Evolutionary conservation across 2,888 invertebrate species (phyloP).

Genomic region (Agrochola lychnidis): DNA sequence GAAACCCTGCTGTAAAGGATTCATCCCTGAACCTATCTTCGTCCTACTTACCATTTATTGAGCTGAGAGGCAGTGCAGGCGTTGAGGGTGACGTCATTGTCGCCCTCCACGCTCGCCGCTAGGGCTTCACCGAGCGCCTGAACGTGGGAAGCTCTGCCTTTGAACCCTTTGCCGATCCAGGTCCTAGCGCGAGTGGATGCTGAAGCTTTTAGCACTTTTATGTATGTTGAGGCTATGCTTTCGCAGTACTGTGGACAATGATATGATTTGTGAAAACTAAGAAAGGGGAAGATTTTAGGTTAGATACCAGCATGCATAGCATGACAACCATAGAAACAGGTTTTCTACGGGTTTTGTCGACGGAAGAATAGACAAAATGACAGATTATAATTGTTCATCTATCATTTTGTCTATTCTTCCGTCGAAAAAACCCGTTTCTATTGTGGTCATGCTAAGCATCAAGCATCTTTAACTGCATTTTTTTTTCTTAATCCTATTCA

Average conservation of each 20-base stretch:
- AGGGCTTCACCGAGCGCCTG: constrained; percentile 86
- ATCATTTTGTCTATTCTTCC: no score
- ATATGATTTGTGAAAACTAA: background rate
- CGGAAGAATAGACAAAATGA: no score
- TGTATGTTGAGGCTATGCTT: constrained; percentile 94
- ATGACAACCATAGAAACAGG: no score
- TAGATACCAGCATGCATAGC: no score
- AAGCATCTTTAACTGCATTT: no score
- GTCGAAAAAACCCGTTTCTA: no score
- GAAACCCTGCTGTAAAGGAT: background rate
- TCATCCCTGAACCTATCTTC: background rate
- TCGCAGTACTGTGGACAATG: constrained; percentile 92
- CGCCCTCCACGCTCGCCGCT: constrained; percentile 78
- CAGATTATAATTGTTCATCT: no score
- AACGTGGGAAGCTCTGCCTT: constrained; percentile 81
- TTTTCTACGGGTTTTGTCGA: no score
- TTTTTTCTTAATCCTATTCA: no score
- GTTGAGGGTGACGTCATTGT: constrained; percentile 77
- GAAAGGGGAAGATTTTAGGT: background rate
- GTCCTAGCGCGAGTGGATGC: constrained; percentile 72
- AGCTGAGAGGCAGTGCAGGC: constrained; percentile 77
- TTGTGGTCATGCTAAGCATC: no score
- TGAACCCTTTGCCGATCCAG: constrained; percentile 87
- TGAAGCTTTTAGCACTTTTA: constrained; percentile 92
- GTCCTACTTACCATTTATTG: constrained; percentile 76